Base-by-base conservation (phyloP, 2,888 invertebrate genomes). In the Sturmia bella region DNA sequence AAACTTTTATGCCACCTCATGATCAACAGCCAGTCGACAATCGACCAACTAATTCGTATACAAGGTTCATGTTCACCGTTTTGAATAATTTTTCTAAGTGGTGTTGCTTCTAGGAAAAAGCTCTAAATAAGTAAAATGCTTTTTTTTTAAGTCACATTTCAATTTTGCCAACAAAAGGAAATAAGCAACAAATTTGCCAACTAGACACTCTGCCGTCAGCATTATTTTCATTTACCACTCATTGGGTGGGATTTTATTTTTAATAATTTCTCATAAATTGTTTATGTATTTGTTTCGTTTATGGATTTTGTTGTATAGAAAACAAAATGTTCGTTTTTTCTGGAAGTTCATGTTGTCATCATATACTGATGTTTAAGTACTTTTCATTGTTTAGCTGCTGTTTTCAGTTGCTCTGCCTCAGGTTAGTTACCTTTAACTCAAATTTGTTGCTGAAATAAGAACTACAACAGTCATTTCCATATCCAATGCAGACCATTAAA, bases 361-460 rank as follows among this genome's bases (percentile, higher is more conserved):
- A 45, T 17, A 52, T 59, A 43, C 52, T 68, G 54, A 41, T 48
- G 41, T 43, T 76, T 68, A 68, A 45, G 17, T 48, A 39, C 27
- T 19, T 11, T 73, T 41, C 17, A 48, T n/a, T 37, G n/a, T 64
- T 69, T 77, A 41, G n/a, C 19, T 24, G n/a, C 50, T 7, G 21
- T n/a, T 50, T 50, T 21, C 37, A 48, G 27, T 32, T 64, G 54
- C 50, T 56, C 70, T 56, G 50, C 56, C 50, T 82, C 41, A 82
- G 82, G 82, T 82, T 79, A 82, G 74, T 79, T 79, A 82, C 82
- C 82, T 82, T 82, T 82, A 79, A 75, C 70, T 64, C 70, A 52
- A 50, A 63, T 52, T 70, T 77, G 37, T 82, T 69, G 78, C 45
- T 64, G 52, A 63, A 70, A 70, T 21, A 59, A 75, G 50, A 79